Percentiles rank a stretch among this genome's conserved stretches.
Evolutionary conservation across 2,888 invertebrate species (phyloP).

Genomic region (Drosophila meridiana): DNA sequence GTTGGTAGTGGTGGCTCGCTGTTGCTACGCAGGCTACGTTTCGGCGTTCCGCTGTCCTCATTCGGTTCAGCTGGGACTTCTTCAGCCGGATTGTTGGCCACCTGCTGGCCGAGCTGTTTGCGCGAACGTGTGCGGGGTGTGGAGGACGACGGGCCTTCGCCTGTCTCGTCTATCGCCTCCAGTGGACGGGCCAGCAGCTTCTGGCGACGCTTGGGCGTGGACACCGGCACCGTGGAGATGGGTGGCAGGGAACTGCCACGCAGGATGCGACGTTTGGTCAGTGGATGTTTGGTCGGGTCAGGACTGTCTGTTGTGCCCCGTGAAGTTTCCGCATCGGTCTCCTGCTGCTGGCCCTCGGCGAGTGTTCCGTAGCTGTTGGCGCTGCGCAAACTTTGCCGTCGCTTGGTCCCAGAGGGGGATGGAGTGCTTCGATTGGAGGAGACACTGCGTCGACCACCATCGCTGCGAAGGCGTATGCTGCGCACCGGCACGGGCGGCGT

Average conservation of each 20-base stretch:
- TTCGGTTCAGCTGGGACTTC: neutral
- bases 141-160: neutral
- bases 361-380: neutral
- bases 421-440: slow-evolving; percentile 15
- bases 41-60: neutral
- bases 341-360: neutral
- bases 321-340: neutral
- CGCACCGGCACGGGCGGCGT: slow-evolving; percentile 2
- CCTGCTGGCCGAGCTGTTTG: neutral
- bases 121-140: slow-evolving; percentile 26
- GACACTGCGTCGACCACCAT: neutral
- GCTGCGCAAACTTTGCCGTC: slow-evolving; percentile 3
- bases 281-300: neutral
- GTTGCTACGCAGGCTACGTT: slow-evolving; percentile 8
- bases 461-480: slow-evolving; percentile 28
- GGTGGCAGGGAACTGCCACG: slow-evolving; percentile 45
- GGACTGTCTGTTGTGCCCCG: neutral
- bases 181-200: slow-evolving; percentile 2
- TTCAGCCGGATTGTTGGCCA: neutral
- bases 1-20: slow-evolving; percentile 37
- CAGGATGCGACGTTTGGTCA: neutral
- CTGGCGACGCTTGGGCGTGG: slow-evolving; percentile 30
- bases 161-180: slow-evolving; percentile 25
- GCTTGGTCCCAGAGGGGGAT: neutral
- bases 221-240: slow-evolving; percentile 12